Base-by-base conservation (phyloP, 2,113 vertebrate genomes). In the Rhinopomastus cyanomelas region DNA sequence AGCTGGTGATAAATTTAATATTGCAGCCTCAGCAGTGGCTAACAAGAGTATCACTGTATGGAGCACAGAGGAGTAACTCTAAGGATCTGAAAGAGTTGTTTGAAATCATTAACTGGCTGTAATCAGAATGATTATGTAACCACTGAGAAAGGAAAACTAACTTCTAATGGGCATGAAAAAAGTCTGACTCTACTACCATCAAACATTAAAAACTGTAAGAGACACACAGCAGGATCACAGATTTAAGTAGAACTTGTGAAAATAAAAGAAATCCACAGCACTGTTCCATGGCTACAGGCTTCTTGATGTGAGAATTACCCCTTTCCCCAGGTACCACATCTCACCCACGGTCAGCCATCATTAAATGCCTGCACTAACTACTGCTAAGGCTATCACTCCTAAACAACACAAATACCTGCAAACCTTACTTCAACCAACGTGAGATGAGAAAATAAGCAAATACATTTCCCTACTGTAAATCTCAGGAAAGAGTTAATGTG, bases 241-340 rank as follows among this genome's bases (percentile, higher is more conserved):
- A 37, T 42, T 29, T 32, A 46, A 12, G 53, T 25, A 53, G 30
- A 85, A 51, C 23, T 60, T 23, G 8, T 30, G 37, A 83, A 60
- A 78, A 55, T 5, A 59, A 42, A 49, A 48, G 25, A 61, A 76
- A 59, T 53, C 32, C 23, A 76, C 55, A 44, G 26, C 36, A 57
- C 25, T 67, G 23, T 66, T 79, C n/a, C 23, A 13, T 10, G 73
- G 21, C 32, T 68, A 19, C 5, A 59, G 14, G 21, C 18, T 37
- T n/a, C 56, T 74, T 66, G 13, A 29, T 17, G 14, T 3, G 5
- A 53, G 46, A 34, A 64, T 27, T 68, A 27, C 5, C 30, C 17
- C 16, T 46, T 65, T 65, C 34, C 18, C 51, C 13, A 0, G 51
- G 7, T 25, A 25, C 29, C 0, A 1, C 7, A 10, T 17, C 29